Conservation (phyloP, 2,113 vertebrate species). For the Pelodiscus sinensis region DNA sequence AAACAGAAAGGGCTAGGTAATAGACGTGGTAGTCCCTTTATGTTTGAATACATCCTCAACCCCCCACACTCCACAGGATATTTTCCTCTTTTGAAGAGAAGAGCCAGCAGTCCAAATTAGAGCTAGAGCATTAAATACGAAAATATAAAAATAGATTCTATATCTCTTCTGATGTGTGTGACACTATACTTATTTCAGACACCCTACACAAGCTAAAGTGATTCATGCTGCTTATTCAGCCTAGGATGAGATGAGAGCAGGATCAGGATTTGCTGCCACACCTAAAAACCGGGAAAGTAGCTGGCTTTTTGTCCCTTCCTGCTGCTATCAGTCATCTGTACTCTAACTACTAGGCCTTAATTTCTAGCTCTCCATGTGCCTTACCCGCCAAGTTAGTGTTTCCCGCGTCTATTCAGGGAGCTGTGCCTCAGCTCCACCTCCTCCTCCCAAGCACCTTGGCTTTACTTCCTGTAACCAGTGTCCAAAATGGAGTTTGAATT, state of each 20-base stretch:
- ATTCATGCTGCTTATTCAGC: not conserved
- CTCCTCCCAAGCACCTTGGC: rapidly evolving
- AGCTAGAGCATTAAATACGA: not conserved
- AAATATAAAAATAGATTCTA: not conserved
- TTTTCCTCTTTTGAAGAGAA: not conserved
- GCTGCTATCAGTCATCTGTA: not conserved
- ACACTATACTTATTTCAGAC: not conserved
- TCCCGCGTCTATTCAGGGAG: rapidly evolving
- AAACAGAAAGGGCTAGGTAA: not conserved
- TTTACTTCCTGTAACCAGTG: not conserved
- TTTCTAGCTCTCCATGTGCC: not conserved
- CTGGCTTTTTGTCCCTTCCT: not conserved
- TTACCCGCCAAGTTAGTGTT: not conserved
- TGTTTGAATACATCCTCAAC: not conserved
- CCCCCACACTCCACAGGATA: not conserved
- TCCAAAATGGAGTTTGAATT: not conserved
- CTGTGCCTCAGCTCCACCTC: not conserved
- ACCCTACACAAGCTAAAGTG: not conserved
- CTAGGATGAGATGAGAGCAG: not conserved
- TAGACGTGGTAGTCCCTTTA: not conserved
- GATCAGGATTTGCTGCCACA: not conserved
- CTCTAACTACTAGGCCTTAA: not conserved
- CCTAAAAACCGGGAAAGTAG: not conserved
- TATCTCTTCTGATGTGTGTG: not conserved
- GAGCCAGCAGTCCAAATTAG: not conserved